These are phyloP conservation scores for Polyommatus icarus DNA, from an alignment of 2,888 invertebrate species.

Conservation along the genomic window DNA sequence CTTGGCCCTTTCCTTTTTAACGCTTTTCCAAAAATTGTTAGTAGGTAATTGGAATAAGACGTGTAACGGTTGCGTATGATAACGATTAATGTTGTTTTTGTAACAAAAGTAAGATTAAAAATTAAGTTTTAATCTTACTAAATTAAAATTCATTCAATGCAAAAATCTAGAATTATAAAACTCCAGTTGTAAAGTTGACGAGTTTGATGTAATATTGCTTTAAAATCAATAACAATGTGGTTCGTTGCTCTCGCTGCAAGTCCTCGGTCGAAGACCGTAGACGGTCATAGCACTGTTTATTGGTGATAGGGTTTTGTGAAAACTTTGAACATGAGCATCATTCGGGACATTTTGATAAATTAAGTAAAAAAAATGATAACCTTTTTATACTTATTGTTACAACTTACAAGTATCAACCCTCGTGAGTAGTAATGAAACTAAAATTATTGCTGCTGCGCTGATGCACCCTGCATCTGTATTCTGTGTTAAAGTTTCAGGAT, in stretches of 20 bases:
- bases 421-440: neutral
- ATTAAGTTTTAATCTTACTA: neutral
- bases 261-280: slow-evolving; percentile 14
- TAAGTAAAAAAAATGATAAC: neutral
- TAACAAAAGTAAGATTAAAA: too few relatives aligned
- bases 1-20: too few relatives aligned
- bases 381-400: neutral
- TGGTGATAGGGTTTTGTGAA: neutral
- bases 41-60: neutral
- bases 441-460: neutral
- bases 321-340: neutral
- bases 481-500: neutral
- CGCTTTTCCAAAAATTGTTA: neutral
- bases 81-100: neutral
- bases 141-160: neutral
- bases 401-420: neutral
- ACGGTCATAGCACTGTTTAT: slow-evolving; percentile 19
- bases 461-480: neutral
- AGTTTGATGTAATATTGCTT: slow-evolving; percentile 1
- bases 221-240: slow-evolving; percentile 11
- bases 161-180: neutral
- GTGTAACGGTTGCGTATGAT: neutral
- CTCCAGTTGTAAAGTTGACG: neutral
- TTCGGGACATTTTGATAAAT: neutral
- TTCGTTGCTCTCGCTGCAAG: slow-evolving; percentile 4